Evolutionary conservation across 1,140 invertebrate genomes (phyloP).

Genomic region (Drosophila ficusphila): DNA sequence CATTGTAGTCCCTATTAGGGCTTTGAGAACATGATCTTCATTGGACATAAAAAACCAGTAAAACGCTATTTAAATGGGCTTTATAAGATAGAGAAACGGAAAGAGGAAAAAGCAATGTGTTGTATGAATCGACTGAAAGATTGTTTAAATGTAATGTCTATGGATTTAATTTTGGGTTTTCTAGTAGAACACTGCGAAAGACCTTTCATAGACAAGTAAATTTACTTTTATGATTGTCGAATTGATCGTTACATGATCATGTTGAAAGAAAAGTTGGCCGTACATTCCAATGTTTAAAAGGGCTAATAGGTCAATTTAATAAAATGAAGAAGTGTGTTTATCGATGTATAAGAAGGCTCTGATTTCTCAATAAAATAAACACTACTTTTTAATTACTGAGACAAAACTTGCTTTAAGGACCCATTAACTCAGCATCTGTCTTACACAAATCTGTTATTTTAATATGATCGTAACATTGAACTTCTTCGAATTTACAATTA

Average conservation of each 20-base stretch:
- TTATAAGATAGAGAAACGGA: too few relatives aligned
- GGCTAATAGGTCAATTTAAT: conserved; percentile 8
- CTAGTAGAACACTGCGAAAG: not conserved
- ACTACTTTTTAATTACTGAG: too few relatives aligned
- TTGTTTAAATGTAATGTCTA: not conserved
- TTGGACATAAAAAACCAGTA: not conserved
- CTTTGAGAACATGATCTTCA: conserved; percentile 26
- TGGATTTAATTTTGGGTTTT: not conserved
- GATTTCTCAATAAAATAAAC: too few relatives aligned
- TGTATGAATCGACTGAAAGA: not conserved
- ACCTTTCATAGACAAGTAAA: conserved; percentile 9
- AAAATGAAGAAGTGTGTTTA: conserved; percentile 15
- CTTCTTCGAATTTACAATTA: not conserved
- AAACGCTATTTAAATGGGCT: not conserved
- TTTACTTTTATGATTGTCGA: conserved; percentile 18
- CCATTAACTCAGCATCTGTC: too few relatives aligned
- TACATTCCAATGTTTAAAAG: conserved; percentile 1
- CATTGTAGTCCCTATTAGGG: conserved; percentile 7
- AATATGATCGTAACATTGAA: not conserved
- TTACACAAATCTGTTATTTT: too few relatives aligned
- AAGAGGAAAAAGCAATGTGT: conserved; percentile 20
- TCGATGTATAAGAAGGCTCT: too few relatives aligned
- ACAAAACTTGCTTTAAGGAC: too few relatives aligned
- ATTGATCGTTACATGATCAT: conserved; percentile 21
- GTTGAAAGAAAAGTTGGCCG: not conserved